Conservation (phyloP, 2,888 invertebrate species). For the Lepidochrysops patricia region DNA sequence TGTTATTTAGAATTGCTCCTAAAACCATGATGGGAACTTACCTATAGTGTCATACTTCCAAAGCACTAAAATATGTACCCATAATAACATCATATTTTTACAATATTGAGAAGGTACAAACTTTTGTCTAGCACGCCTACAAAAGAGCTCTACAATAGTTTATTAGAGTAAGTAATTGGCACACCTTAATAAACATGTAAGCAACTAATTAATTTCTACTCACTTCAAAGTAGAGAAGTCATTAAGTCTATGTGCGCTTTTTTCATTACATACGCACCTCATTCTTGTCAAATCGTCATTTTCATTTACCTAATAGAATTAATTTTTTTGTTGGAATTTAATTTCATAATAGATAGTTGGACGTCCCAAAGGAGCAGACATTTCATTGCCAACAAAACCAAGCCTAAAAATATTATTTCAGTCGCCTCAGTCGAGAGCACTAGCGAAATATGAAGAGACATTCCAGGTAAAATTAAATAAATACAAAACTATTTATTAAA, state of each 20-base stretch:
- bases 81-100: too few relatives aligned
- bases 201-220: background rate
- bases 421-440: constrained; percentile 8
- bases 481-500: background rate
- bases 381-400: constrained; percentile 23
- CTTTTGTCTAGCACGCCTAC: background rate
- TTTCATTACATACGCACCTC: background rate
- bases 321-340: constrained; percentile 29
- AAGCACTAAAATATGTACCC: too few relatives aligned
- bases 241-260: background rate
- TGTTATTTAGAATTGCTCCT: too few relatives aligned
- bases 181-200: background rate
- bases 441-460: constrained; percentile 31
- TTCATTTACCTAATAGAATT: constrained; percentile 8
- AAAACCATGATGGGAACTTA: too few relatives aligned
- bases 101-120: too few relatives aligned
- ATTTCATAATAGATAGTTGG: constrained; percentile 33
- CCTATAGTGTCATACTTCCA: too few relatives aligned
- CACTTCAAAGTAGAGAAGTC: background rate
- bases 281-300: background rate
- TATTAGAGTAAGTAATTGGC: background rate
- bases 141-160: too few relatives aligned
- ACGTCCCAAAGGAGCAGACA: constrained; percentile 29
- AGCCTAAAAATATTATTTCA: constrained; percentile 22
- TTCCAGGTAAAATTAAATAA: constrained; percentile 27